Percentiles rank a stretch among this genome's conserved stretches.
phyloP scores from a whole-genome alignment of 2,888 invertebrate species.

The Carabus problematicus region DNA sequence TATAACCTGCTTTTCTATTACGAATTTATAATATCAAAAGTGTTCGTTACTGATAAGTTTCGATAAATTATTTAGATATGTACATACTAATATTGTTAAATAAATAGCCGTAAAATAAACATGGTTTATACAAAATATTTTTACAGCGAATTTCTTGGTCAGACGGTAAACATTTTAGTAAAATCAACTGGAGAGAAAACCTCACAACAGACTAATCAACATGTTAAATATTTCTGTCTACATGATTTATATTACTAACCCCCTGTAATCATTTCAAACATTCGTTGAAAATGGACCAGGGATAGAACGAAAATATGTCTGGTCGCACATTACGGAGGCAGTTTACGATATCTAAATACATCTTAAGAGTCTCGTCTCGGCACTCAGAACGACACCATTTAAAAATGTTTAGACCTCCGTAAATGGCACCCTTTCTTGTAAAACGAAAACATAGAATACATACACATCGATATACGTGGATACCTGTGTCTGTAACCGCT shows the following conservation, averaged over 20 bases:
- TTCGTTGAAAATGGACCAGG: slow-evolving; percentile 25
- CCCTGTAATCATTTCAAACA: slow-evolving; percentile 21
- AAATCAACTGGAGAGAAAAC: not conserved
- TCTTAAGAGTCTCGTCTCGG: not conserved
- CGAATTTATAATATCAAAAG: no score
- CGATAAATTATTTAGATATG: no score
- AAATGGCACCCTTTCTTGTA: slow-evolving; percentile 21
- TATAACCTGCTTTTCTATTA: no score
- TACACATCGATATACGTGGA: no score
- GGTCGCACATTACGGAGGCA: slow-evolving; percentile 7
- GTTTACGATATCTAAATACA: slow-evolving; percentile 13
- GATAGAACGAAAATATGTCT: not conserved
- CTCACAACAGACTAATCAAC: not conserved
- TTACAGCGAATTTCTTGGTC: not conserved
- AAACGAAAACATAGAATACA: slow-evolving; percentile 2
- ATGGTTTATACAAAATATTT: not conserved
- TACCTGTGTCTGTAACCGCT: no score
- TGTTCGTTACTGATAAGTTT: no score
- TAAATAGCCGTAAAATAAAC: no score
- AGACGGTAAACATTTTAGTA: not conserved
- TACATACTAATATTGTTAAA: slow-evolving; percentile 3
- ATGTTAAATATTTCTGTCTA: not conserved
- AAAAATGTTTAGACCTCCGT: not conserved
- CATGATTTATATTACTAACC: slow-evolving; percentile 21
- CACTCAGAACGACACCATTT: not conserved